A percentile compares a stretch with the other conserved stretches of the same genome.
Conservation (phyloP, 2,113 vertebrate genomes). For the Microcebus griseorufus region DNA sequence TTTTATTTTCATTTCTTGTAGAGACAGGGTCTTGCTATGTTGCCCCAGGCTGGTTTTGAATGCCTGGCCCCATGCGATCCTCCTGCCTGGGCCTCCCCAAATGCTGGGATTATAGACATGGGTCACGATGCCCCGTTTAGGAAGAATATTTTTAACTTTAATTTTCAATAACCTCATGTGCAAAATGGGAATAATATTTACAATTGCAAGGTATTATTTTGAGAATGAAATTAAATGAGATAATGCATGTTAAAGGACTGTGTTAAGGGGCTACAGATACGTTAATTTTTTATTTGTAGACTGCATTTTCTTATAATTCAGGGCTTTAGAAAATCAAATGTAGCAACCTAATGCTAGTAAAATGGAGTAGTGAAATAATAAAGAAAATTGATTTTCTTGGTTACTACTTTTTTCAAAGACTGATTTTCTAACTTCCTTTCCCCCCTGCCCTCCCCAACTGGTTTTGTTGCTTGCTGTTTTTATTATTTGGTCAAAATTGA, state of each 20-base stretch:
- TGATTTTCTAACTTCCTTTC: not conserved
- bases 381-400: not conserved
- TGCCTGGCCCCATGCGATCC: no score
- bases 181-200: not conserved
- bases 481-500: conserved; percentile 38
- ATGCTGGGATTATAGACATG: no score
- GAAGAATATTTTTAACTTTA: not conserved
- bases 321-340: not conserved
- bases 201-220: not conserved
- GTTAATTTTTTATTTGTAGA: not conserved
- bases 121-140: not conserved
- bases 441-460: not conserved
- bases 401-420: not conserved
- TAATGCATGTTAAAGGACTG: not conserved
- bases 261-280: not conserved
- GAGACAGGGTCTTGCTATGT: no score
- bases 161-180: not conserved
- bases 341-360: not conserved
- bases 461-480: conserved; percentile 29
- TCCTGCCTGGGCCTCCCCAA: no score
- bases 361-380: not conserved
- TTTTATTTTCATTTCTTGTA: no score
- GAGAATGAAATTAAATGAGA: conserved; percentile 9
- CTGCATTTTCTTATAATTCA: not conserved
- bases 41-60: no score